Conservation (phyloP, 2,797 vertebrate species). For the Gallinago stenura region DNA sequence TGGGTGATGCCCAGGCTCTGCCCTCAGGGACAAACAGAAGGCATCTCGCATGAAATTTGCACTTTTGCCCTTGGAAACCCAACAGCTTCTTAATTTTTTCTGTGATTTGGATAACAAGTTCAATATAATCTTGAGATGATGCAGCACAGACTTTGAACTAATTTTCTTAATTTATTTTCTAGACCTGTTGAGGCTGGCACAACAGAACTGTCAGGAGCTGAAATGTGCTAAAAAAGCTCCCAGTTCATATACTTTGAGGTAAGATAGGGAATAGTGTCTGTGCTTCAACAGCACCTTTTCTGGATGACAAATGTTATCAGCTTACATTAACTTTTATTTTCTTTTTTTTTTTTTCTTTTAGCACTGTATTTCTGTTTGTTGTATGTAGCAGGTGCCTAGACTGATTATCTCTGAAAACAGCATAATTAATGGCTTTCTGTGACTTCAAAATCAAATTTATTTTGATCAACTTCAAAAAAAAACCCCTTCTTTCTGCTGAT, state of each 20-base stretch:
- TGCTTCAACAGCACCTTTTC: not conserved
- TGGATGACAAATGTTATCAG: not conserved
- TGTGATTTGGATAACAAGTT: not conserved
- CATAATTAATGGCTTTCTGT: conserved; percentile 29
- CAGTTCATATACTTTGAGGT: not conserved
- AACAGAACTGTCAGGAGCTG: not conserved
- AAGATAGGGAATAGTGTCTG: not conserved
- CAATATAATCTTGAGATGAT: not conserved
- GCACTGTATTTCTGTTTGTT: not conserved
- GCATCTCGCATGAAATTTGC: not conserved
- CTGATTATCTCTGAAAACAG: not conserved
- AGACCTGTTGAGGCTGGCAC: not conserved
- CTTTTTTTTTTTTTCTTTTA: not conserved
- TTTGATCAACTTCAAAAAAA: conserved; percentile 40
- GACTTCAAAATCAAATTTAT: conserved; percentile 14
- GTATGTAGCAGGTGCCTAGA: not conserved
- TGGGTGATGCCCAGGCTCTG: not conserved
- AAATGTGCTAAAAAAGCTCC: not conserved
- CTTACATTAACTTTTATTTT: not conserved
- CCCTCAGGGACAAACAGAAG: not conserved
- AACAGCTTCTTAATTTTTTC: not conserved
- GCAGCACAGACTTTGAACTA: not conserved
- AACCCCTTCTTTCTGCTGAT: not conserved
- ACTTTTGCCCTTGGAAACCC: not conserved
- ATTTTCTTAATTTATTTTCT: not conserved